These are phyloP conservation scores for Phodopus roborovskii DNA, from an alignment of 2,113 vertebrate species.

Conservation along the genomic window DNA sequence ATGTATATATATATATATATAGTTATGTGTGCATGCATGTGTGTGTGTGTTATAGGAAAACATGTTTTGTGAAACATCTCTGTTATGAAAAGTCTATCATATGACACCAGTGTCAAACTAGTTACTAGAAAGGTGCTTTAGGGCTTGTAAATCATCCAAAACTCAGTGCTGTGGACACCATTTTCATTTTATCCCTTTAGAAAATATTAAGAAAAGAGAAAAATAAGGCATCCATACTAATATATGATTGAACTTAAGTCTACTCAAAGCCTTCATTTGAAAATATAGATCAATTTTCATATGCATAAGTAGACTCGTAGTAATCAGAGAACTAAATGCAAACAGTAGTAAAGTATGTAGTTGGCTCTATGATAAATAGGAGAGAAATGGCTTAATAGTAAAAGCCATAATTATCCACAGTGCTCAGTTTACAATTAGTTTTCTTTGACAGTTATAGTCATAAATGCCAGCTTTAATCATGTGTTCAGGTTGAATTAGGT, in stretches of 20 bases:
- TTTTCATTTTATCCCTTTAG: conserved; percentile 16
- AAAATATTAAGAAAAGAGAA: not conserved
- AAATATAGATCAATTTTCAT: conserved; percentile 83
- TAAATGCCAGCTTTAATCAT: conserved; percentile 90
- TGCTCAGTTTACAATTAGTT: conserved; percentile 88
- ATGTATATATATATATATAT: not conserved
- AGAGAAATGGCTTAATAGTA: conserved; percentile 83
- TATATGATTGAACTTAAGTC: conserved; percentile 71
- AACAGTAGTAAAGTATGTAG: conserved; percentile 83
- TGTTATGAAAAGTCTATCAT: conserved; percentile 58
- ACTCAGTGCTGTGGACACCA: conserved; percentile 48
- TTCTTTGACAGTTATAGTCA: conserved; percentile 88
- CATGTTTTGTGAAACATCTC: not conserved
- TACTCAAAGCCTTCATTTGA: conserved; percentile 77
- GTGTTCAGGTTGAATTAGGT: conserved; percentile 87
- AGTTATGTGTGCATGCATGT: not conserved
- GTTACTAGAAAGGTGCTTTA: conserved; percentile 57
- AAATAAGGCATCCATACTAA: conserved; percentile 45
- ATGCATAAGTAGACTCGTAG: conserved; percentile 82
- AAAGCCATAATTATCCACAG: conserved; percentile 87
- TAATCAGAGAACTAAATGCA: conserved; percentile 83
- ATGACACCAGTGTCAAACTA: conserved; percentile 51
- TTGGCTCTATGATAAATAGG: conserved; percentile 86
- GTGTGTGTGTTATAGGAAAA: not conserved
- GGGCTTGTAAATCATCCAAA: not conserved